Evolutionary conservation across 2,888 invertebrate species (phyloP).

Genomic region (Eilema griseolum): DNA sequence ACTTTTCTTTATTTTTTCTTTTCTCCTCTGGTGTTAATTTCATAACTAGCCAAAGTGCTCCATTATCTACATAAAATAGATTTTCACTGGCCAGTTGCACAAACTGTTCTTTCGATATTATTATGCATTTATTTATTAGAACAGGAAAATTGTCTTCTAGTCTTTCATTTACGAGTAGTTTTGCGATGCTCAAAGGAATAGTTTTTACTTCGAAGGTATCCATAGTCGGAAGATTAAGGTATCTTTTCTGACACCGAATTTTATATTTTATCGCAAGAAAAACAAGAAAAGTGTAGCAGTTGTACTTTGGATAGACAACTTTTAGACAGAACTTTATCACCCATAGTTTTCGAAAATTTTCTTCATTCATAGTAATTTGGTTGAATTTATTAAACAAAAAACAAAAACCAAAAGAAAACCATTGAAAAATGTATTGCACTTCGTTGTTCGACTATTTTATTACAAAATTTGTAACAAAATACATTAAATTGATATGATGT

Average conservation of each 20-base stretch:
- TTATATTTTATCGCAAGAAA: conserved; percentile 79
- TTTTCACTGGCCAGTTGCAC: conserved; percentile 78
- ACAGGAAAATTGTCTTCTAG: conserved; percentile 67
- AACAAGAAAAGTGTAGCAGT: conserved; percentile 75
- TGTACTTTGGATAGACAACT: conserved; percentile 82
- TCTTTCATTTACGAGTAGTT: conserved; percentile 61
- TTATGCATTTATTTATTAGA: conserved; percentile 72
- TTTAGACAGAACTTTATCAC: conserved; percentile 81
- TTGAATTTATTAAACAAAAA: conserved; percentile 17
- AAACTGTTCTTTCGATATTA: conserved; percentile 75
- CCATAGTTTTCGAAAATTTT: conserved; percentile 72
- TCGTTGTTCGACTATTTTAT: conserved; percentile 17
- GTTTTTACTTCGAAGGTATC: conserved; percentile 67
- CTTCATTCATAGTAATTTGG: conserved; percentile 73
- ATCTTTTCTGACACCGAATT: conserved; percentile 63
- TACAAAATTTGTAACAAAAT: conserved; percentile 26
- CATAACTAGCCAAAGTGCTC: conserved; percentile 76
- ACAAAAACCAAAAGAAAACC: conserved; percentile 25
- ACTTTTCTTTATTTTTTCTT: conserved; percentile 61
- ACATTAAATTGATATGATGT: too few species aligned
- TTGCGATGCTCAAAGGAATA: conserved; percentile 63
- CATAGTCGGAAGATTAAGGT: conserved; percentile 55
- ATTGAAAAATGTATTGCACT: conserved; percentile 19
- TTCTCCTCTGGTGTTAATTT: conserved; percentile 68
- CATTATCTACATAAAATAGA: conserved; percentile 80